phyloP scores from a whole-genome alignment of 2,797 vertebrate species.

The Semaprochilodus insignis region DNA sequence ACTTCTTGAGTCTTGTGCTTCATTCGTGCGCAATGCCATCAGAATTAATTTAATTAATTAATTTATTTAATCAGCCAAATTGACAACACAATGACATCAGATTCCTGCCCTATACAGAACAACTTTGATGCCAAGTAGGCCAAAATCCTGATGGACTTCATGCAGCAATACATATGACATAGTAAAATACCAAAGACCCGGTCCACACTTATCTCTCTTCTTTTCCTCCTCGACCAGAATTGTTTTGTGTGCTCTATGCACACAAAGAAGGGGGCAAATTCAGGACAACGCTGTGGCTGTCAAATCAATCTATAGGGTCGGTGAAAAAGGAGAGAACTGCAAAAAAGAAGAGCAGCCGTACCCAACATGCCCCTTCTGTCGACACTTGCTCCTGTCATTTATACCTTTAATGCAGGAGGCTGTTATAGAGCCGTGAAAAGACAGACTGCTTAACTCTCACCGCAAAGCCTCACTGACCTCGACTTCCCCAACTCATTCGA shows the following conservation, averaged over 20 bases:
- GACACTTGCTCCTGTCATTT: background rate
- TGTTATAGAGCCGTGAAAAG: background rate
- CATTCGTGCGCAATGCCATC: too few relatives aligned
- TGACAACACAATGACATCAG: too few relatives aligned
- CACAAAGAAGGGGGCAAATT: background rate
- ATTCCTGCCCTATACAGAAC: too few relatives aligned
- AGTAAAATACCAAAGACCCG: background rate
- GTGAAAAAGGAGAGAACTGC: background rate
- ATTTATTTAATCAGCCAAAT: too few relatives aligned
- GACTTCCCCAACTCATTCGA: background rate
- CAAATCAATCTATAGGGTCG: background rate
- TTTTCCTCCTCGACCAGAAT: background rate
- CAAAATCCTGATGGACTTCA: background rate
- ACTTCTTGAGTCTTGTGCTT: too few relatives aligned
- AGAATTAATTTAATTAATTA: too few relatives aligned
- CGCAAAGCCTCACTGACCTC: background rate
- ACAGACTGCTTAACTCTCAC: background rate
- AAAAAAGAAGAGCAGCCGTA: background rate
- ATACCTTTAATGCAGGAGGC: background rate
- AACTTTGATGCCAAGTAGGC: background rate
- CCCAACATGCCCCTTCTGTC: constrained; percentile 3
- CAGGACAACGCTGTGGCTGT: background rate
- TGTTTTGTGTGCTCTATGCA: background rate
- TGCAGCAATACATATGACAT: background rate
- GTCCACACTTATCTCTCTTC: background rate